A percentile compares a stretch with the other conserved stretches of the same genome.
Evolutionary conservation across 2,797 vertebrate species (phyloP).

Genomic region (Salarias fasciatus): DNA sequence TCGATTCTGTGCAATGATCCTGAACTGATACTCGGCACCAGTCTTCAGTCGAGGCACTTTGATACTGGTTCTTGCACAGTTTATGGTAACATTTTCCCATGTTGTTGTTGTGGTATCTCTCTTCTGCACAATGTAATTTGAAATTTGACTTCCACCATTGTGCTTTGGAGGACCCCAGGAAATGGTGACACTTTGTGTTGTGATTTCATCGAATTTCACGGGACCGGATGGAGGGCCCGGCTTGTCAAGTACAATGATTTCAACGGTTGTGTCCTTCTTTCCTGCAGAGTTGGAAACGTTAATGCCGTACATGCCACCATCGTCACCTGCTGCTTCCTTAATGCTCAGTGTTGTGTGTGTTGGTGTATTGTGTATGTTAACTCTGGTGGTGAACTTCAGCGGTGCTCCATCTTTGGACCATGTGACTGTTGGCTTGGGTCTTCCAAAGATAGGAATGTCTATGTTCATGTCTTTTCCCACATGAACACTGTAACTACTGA

Average conservation of each 20-base stretch:
- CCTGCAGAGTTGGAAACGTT: slow-evolving; percentile 89
- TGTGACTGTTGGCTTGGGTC: slow-evolving; percentile 91
- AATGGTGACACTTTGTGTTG: slow-evolving; percentile 93
- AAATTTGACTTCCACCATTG: slow-evolving; percentile 95
- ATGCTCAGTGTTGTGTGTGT: slow-evolving; percentile 89
- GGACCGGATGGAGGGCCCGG: slow-evolving; percentile 95
- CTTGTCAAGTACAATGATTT: slow-evolving; percentile 96
- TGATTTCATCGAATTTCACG: slow-evolving; percentile 95
- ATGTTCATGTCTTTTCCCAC: slow-evolving; percentile 93
- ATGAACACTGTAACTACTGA: slow-evolving; percentile 93
- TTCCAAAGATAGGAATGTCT: slow-evolving; percentile 93
- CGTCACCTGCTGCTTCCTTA: slow-evolving; percentile 93
- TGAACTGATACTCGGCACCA: slow-evolving; percentile 97
- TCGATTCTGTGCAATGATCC: slow-evolving; percentile 97
- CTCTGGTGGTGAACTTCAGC: slow-evolving; percentile 93
- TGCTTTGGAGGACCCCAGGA: slow-evolving; percentile 94
- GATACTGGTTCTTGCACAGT: slow-evolving; percentile 91
- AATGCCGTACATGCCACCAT: slow-evolving; percentile 93
- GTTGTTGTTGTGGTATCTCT: slow-evolving; percentile 93
- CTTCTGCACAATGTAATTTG: slow-evolving; percentile 97
- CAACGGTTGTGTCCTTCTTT: slow-evolving; percentile 91
- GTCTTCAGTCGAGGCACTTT: slow-evolving; percentile 94
- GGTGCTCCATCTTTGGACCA: slow-evolving; percentile 94
- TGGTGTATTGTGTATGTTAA: slow-evolving; percentile 87
- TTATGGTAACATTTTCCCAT: slow-evolving; percentile 94